A percentile compares a stretch with the other conserved stretches of the same genome.
Conservation (phyloP, 2,797 vertebrate genomes). For the Lutra lutra region DNA sequence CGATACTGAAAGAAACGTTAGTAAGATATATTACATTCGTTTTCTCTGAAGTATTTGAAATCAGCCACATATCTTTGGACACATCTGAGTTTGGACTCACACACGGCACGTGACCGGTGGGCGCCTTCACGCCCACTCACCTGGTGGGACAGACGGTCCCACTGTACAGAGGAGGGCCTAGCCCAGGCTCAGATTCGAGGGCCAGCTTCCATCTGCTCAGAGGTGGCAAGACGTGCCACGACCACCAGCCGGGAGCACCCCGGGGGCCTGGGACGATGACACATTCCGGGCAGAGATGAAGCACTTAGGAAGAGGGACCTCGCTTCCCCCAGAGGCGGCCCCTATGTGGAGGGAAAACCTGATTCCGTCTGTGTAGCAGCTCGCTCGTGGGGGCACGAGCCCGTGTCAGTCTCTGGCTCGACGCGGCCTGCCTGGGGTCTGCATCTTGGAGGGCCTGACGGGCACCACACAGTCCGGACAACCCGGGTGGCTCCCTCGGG, state of each 20-base stretch:
- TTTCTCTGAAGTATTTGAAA: too few species aligned
- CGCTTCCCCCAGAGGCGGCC: rapidly evolving
- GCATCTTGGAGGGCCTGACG: neutral
- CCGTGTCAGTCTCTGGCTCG: rapidly evolving
- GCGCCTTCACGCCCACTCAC: neutral
- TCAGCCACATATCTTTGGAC: neutral
- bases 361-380: neutral
- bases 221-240: neutral
- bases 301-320: neutral
- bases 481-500: rapidly evolving
- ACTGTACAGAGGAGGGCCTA: neutral
- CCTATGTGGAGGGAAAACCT: neutral
- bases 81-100: rapidly evolving
- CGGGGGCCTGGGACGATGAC: rapidly evolving
- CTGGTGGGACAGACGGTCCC: neutral
- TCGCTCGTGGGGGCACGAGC: rapidly evolving
- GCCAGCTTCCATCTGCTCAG: slow-evolving; percentile 72
- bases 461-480: rapidly evolving
- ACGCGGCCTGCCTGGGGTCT: rapidly evolving
- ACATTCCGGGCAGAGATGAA: too few species aligned
- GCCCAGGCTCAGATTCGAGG: slow-evolving; percentile 65
- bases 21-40: rapidly evolving
- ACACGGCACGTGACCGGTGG: rapidly evolving
- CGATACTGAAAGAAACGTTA: rapidly evolving
- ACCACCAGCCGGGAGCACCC: neutral